Evolutionary conservation across 2,888 invertebrate genomes (phyloP).

Genomic region (Saturnia pavonia): DNA sequence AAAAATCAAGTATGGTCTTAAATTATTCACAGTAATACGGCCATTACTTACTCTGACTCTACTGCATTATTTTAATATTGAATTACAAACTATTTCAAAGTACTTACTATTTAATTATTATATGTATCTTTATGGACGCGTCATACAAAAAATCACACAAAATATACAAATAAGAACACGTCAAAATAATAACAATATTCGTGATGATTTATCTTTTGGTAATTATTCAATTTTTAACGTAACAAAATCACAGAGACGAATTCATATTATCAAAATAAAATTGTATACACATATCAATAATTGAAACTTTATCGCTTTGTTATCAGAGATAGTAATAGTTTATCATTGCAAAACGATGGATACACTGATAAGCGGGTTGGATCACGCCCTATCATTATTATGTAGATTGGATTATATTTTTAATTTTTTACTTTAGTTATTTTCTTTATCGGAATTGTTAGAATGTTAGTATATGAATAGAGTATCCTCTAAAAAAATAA

Average conservation of each 20-base stretch:
- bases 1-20: too few species aligned
- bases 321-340: slow-evolving; percentile 3
- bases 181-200: neutral
- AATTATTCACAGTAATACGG: too few species aligned
- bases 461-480: too few species aligned
- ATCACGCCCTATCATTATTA: neutral
- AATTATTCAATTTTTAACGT: neutral
- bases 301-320: neutral
- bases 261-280: neutral
- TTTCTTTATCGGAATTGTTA: too few species aligned
- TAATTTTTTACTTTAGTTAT: too few species aligned
- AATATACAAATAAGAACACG: neutral
- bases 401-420: neutral
- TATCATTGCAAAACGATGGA: slow-evolving; percentile 12
- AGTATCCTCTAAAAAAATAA: too few species aligned
- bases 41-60: too few species aligned
- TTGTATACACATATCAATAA: neutral
- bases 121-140: neutral
- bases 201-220: neutral
- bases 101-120: neutral
- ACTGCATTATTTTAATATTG: too few species aligned
- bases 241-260: slow-evolving; percentile 12
- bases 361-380: neutral
- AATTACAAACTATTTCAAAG: neutral
- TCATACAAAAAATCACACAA: neutral